A percentile compares a stretch with the other conserved stretches of the same genome.
These are phyloP conservation scores for Zenarchopterus dispar DNA, from an alignment of 2,797 vertebrate species.

Conservation along the genomic window DNA sequence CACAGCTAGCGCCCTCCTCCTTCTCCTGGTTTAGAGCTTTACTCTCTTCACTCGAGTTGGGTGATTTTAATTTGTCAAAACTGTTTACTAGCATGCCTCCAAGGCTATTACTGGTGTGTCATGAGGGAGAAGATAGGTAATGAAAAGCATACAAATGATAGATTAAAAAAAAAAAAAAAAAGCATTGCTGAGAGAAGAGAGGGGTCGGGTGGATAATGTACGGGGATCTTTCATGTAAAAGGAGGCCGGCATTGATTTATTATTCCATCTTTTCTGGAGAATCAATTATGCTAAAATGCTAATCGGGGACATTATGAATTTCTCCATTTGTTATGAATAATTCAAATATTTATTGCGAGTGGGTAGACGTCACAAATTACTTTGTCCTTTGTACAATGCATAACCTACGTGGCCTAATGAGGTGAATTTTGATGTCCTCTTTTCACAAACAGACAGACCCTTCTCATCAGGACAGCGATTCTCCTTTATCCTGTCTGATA, in stretches of 20 bases:
- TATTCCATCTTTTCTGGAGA: slow-evolving; percentile 78
- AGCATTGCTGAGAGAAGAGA: slow-evolving; percentile 47
- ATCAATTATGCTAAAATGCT: slow-evolving; percentile 81
- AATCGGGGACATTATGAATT: slow-evolving; percentile 75
- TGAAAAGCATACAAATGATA: slow-evolving; percentile 84
- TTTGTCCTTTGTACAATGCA: slow-evolving; percentile 61
- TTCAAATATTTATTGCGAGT: slow-evolving; percentile 76
- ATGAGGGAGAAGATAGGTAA: slow-evolving; percentile 81
- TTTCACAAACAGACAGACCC: slow-evolving; percentile 30
- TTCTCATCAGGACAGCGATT: slow-evolving; percentile 29
- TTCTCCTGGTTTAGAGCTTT: slow-evolving; percentile 58
- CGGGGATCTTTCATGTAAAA: slow-evolving; percentile 67
- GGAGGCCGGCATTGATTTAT: slow-evolving; percentile 72
- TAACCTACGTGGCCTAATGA: slow-evolving; percentile 58
- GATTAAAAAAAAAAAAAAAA: slow-evolving; percentile 58
- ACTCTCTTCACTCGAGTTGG: slow-evolving; percentile 76
- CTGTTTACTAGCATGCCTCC: slow-evolving; percentile 83
- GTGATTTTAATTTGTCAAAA: slow-evolving; percentile 89
- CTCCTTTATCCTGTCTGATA: slow-evolving; percentile 41
- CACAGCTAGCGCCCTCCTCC: slow-evolving; percentile 32
- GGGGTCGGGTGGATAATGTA: slow-evolving; percentile 53
- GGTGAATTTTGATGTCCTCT: slow-evolving; percentile 44
- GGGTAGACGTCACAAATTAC: slow-evolving; percentile 64
- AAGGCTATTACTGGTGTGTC: slow-evolving; percentile 84
- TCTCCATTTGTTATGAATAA: slow-evolving; percentile 76